These are phyloP conservation scores for Hyperoplus lanceolatus DNA, from an alignment of 2,797 vertebrate genomes.

Conservation along the genomic window DNA sequence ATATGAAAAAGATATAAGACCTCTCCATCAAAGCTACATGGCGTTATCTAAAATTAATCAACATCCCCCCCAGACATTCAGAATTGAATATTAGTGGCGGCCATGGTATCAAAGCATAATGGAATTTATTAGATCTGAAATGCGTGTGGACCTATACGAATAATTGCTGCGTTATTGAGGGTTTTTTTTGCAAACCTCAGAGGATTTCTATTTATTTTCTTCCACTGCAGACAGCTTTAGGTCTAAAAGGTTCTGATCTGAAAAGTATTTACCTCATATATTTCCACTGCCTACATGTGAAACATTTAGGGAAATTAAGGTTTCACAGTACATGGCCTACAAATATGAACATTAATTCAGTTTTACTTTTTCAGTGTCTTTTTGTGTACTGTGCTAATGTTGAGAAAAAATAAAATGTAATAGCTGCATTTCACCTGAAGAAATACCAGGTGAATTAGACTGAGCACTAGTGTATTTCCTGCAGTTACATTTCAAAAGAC, in stretches of 20 bases:
- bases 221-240: constrained; percentile 30
- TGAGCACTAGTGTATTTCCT: neutral
- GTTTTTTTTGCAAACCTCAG: constrained; percentile 38
- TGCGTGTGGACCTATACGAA: constrained; percentile 52
- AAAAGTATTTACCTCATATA: constrained; percentile 50
- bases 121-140: constrained; percentile 67
- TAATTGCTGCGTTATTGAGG: constrained; percentile 54
- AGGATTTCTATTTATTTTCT: constrained; percentile 41
- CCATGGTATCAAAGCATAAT: constrained; percentile 55
- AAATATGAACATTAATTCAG: constrained; percentile 15
- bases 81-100: constrained; percentile 49
- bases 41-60: constrained; percentile 77
- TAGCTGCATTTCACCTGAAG: neutral
- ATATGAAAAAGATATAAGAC: constrained; percentile 56
- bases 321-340: constrained; percentile 16
- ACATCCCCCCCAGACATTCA: constrained; percentile 51
- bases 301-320: constrained; percentile 19
- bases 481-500: neutral
- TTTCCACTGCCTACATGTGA: constrained; percentile 20
- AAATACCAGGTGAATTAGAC: neutral
- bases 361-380: constrained; percentile 1
- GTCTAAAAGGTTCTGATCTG: constrained; percentile 48
- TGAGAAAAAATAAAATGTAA: constrained; percentile 1
- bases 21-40: constrained; percentile 53
- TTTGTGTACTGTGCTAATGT: neutral